These are phyloP conservation scores for Syrphus vitripennis DNA, from an alignment of 2,888 invertebrate species.

Conservation along the genomic window DNA sequence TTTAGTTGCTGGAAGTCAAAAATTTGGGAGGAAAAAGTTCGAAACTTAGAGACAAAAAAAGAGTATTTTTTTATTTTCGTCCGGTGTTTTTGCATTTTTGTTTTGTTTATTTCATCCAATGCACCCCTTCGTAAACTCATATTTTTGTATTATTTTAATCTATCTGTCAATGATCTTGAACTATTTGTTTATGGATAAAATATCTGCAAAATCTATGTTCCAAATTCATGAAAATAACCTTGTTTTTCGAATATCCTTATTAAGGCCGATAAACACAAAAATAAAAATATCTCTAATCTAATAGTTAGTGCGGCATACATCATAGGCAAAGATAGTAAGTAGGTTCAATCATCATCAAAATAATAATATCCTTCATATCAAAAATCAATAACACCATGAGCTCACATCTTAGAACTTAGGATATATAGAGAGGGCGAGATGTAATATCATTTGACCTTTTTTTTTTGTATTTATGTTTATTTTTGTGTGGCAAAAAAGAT, in stretches of 20 bases:
- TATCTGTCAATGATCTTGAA: neutral
- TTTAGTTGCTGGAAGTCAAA: too few relatives aligned
- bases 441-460: slow-evolving; percentile 63
- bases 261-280: neutral
- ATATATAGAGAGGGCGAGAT: neutral
- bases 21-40: too few relatives aligned
- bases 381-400: slow-evolving; percentile 56
- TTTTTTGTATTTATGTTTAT: neutral
- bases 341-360: slow-evolving; percentile 4
- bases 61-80: too few relatives aligned
- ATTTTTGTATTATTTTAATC: neutral
- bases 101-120: too few relatives aligned
- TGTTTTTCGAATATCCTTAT: neutral
- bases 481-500: slow-evolving; percentile 33
- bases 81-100: too few relatives aligned
- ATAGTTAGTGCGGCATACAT: slow-evolving; percentile 40
- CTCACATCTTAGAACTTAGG: slow-evolving; percentile 25
- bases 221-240: slow-evolving; percentile 2
- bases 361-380: slow-evolving; percentile 44
- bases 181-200: neutral
- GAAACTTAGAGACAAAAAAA: too few relatives aligned
- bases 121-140: neutral
- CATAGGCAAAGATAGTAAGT: neutral
- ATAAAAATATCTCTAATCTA: neutral
- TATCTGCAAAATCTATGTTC: slow-evolving; percentile 4